A percentile compares a stretch with the other conserved stretches of the same genome.
Evolutionary conservation across 2,888 invertebrate genomes (phyloP).

Genomic region (Zaprionus lineosus): DNA sequence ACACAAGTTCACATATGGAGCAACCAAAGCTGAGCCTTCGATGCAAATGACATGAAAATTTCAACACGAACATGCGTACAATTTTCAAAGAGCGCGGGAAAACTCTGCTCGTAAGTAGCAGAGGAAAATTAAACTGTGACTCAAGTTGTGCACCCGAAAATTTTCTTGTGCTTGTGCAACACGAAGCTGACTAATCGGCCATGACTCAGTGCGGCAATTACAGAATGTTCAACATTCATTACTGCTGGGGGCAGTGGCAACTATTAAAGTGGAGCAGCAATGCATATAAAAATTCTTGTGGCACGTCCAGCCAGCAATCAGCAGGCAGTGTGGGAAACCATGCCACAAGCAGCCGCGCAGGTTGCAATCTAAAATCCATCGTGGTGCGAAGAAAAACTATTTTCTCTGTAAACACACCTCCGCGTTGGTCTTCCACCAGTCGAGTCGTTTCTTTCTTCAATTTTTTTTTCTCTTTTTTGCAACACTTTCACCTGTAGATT

Average conservation of each 20-base stretch:
- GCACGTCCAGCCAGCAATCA: conserved; percentile 31
- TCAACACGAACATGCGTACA: conserved; percentile 42
- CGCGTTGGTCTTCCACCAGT: conserved; percentile 15
- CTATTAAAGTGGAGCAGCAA: conserved; percentile 39
- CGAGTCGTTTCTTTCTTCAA: neutral
- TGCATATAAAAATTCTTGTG: conserved; percentile 32
- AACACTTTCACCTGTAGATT: conserved; percentile 74
- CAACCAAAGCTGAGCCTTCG: conserved; percentile 21
- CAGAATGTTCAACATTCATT: conserved; percentile 62
- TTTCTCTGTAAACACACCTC: conserved; percentile 44
- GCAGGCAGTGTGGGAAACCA: conserved; percentile 42
- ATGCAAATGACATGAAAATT: conserved; percentile 55
- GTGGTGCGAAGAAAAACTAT: conserved; percentile 53
- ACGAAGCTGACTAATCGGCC: conserved; percentile 66
- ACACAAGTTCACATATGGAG: conserved; percentile 12
- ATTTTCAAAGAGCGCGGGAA: conserved; percentile 42
- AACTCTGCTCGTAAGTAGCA: conserved; percentile 7
- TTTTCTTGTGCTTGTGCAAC: conserved; percentile 49
- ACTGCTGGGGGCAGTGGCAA: conserved; percentile 19
- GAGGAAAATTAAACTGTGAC: conserved; percentile 35
- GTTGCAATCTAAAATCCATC: conserved; percentile 31
- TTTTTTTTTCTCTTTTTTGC: conserved; percentile 46
- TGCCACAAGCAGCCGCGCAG: neutral
- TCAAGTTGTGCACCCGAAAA: conserved; percentile 21
- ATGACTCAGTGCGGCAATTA: conserved; percentile 66